Percentiles rank a stretch among this genome's conserved stretches.
Conservation (phyloP, 2,797 vertebrate genomes). For the Uromys caudimaculatus region DNA sequence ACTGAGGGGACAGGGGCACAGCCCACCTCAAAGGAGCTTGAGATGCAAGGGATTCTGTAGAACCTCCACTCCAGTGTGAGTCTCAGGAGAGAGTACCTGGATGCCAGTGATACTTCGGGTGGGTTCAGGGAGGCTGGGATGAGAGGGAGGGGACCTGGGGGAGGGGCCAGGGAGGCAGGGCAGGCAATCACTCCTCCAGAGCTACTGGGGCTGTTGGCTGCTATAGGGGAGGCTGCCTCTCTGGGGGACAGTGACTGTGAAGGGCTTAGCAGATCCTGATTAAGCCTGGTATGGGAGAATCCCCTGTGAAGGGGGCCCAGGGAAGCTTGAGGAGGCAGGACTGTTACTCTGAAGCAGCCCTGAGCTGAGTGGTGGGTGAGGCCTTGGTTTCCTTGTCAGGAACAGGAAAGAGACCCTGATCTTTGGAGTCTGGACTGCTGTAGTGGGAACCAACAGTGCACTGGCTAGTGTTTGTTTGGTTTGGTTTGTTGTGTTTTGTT, state of each 20-base stretch:
- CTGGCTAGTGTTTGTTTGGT: background rate
- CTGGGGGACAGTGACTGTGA: background rate
- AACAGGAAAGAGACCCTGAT: background rate
- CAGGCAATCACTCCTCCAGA: background rate
- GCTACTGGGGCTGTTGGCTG: background rate
- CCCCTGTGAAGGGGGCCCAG: rapidly evolving
- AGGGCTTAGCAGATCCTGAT: background rate
- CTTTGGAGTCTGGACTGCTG: background rate
- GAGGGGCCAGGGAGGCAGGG: background rate
- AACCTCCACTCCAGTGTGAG: background rate
- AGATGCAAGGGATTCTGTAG: background rate
- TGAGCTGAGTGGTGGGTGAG: background rate
- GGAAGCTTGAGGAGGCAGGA: rapidly evolving
- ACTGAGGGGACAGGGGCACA: background rate
- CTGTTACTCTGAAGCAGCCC: background rate
- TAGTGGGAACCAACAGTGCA: background rate
- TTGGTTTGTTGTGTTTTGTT: background rate
- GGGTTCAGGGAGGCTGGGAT: rapidly evolving
- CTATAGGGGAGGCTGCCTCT: rapidly evolving
- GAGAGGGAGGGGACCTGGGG: background rate
- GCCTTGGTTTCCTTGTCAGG: background rate
- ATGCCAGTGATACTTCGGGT: too few species aligned
- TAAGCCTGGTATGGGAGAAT: background rate
- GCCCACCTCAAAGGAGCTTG: background rate
- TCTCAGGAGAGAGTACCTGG: too few species aligned